Percentiles rank a stretch among this genome's conserved stretches.
Conservation (phyloP, 1,140 invertebrate genomes). For the Leptopilina clavipes region DNA sequence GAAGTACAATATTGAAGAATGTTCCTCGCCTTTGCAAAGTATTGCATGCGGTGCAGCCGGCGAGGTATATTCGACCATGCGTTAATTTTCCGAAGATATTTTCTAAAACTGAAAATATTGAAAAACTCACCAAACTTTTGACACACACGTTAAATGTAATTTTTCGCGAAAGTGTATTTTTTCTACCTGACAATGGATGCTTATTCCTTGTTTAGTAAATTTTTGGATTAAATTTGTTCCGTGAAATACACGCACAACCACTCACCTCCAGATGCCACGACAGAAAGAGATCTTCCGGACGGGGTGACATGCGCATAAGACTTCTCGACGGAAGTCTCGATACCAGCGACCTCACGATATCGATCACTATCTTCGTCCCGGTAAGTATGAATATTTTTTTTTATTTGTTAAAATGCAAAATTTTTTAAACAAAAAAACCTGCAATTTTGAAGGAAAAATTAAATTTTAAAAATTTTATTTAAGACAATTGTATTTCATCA, state of each 20-base stretch:
- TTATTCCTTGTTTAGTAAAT: slow-evolving; percentile 47
- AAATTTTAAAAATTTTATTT: neutral
- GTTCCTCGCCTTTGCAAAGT: slow-evolving; percentile 35
- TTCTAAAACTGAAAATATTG: slow-evolving; percentile 32
- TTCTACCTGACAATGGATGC: slow-evolving; percentile 66
- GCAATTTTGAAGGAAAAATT: neutral
- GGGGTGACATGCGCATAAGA: slow-evolving; percentile 72
- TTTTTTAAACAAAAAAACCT: neutral
- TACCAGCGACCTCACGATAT: slow-evolving; percentile 37
- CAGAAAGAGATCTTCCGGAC: slow-evolving; percentile 75
- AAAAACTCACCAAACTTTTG: slow-evolving; percentile 55
- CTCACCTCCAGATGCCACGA: slow-evolving; percentile 77
- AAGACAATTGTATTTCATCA: neutral
- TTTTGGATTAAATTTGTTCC: slow-evolving; percentile 61
- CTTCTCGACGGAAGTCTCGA: slow-evolving; percentile 37
- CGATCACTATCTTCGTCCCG: neutral
- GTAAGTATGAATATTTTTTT: neutral
- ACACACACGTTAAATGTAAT: slow-evolving; percentile 57
- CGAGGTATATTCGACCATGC: slow-evolving; percentile 54
- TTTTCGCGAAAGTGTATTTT: slow-evolving; percentile 57
- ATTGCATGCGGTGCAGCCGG: slow-evolving; percentile 54
- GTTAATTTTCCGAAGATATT: slow-evolving; percentile 44
- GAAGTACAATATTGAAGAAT: slow-evolving; percentile 37
- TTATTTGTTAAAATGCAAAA: neutral
- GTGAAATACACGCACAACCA: slow-evolving; percentile 64